A percentile compares a stretch with the other conserved stretches of the same genome.
These are phyloP conservation scores for Taxidea taxus DNA, from an alignment of 2,113 vertebrate species.

Conservation along the genomic window DNA sequence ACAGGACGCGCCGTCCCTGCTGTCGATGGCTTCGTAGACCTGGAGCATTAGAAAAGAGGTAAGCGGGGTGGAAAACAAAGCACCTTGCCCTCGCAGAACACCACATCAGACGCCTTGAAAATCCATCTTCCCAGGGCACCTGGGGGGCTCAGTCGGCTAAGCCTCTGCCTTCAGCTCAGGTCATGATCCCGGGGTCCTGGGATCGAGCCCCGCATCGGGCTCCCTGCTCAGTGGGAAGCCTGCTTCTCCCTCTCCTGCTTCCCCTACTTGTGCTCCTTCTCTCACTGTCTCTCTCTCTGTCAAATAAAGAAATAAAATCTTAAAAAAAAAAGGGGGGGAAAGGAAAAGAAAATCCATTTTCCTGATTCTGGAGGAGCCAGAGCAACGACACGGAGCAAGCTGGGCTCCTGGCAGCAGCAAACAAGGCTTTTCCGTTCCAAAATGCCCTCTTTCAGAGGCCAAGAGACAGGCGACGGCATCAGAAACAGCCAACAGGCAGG, in stretches of 20 bases:
- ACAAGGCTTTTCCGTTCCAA: neutral
- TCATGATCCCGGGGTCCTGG: too few species aligned
- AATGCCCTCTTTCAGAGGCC: neutral
- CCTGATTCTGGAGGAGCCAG: neutral
- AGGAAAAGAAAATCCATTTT: neutral
- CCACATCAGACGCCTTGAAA: accelerated
- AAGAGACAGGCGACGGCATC: neutral
- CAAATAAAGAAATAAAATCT: too few species aligned
- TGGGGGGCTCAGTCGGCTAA: too few species aligned
- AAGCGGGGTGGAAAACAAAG: neutral
- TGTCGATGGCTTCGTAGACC: slow-evolving; percentile 93
- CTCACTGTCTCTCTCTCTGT: too few species aligned
- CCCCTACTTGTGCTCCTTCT: too few species aligned
- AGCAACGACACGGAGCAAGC: neutral
- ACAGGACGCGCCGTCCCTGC: slow-evolving; percentile 88
- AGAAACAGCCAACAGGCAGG: neutral
- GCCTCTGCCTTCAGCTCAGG: too few species aligned
- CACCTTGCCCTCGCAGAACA: too few species aligned
- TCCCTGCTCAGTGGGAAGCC: too few species aligned
- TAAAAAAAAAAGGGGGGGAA: too few species aligned
- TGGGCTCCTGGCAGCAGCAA: neutral
- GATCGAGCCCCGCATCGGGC: too few species aligned
- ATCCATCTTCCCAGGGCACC: neutral
- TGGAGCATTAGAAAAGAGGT: slow-evolving; percentile 66
- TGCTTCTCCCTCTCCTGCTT: too few species aligned